Base-by-base conservation (phyloP, 1,140 invertebrate species). In the Saccostrea glomerata region DNA sequence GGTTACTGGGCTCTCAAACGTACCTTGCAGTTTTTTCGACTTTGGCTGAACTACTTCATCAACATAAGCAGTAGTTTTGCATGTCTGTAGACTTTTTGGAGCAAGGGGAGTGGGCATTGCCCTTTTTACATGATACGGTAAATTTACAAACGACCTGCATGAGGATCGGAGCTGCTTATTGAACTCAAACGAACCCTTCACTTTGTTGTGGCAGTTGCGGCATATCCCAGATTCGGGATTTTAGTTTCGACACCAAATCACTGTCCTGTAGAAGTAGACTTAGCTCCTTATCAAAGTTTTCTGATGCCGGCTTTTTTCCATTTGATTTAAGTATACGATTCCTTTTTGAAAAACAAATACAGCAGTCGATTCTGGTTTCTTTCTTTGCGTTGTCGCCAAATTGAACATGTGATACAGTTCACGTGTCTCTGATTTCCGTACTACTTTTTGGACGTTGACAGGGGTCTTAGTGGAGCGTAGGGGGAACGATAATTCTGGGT, bases 301-400 rank as follows among this genome's bases (percentile, higher is more conserved):
- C n/a, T 4, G 66, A 2, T 23, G 66, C 12, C 12, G 23, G 66
- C 66, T 70, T 70, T 25, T n/a, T 70, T 20, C 66, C 66, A 11
- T 70, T 70, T 70, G 23, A 25, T 70, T 70, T 70, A 23, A 23
- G 5, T 23, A 25, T 70, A 23, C 66, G 3, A 70, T n/a, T 70
- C 20, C 23, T 70, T 70, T 70, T 17, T 25, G 66, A 70, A 23
- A 70, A 70, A 70, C 23, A 70, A 70, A 70, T 36, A 36, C 30
- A 70, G 23, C 66, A 70, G 23, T 70, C 23, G 66, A 70, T 30
- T 70, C 23, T 25, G 4, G 66, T 23, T 70, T 70, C 66, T 25
- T 23, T 70, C 66, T 70, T 70, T 70, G 66, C 66, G 66, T 70
- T n/a, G 66, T 70, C 66, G 66, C 66, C 66, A 70, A 25, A 25